Base-by-base conservation (phyloP, 2,113 vertebrate genomes). In the Rhipidura dahli region DNA sequence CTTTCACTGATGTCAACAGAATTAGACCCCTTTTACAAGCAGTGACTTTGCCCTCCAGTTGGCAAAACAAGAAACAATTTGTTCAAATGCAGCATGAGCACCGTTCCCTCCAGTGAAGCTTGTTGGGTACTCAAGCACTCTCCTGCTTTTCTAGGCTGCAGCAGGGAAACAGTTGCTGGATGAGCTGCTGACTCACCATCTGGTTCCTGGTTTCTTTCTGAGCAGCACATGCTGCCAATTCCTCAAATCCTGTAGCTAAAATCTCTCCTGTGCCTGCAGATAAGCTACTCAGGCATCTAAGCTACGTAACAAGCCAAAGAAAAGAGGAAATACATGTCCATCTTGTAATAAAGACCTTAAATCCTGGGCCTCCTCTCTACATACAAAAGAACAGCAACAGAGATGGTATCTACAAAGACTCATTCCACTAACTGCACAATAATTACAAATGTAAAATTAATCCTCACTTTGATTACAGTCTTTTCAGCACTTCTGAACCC, bases 11-110 rank as follows among this genome's bases (percentile, higher is more conserved):
- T 88, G 90, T 88, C 90, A 94, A 94, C 64, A 90, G 79, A 97
- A 96, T 83, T 23, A 93, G 78, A 64, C 50, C 50, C 66, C 33
- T 93, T 89, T 88, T 76, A 91, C 53, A 87, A 56, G 93, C 59
- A 83, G 30, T 76, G 87, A 91, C 93, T 96, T 90, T 90, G 71
- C 50, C 39, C 30, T 96, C 63, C 79, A 83, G 54, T 63, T 94
- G 90, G 79, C 90, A 91, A 96, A 94, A 94, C 86, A 95, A 89
- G 91, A 87, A 86, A 73, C 33, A 42, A 23, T 87, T 95, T 94
- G 79, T 30, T 78, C 22, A 51, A 80, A 92, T 28, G 56, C 47
- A 56, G 90, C 1, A 2, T 1, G 50, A 95, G 51, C 4, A 15
- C 26, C 42, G 27, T 78, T 92, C 47, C 50, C 82, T 40, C 30